These are phyloP conservation scores for Oreotragus oreotragus DNA, from an alignment of 2,113 vertebrate species.

Conservation along the genomic window DNA sequence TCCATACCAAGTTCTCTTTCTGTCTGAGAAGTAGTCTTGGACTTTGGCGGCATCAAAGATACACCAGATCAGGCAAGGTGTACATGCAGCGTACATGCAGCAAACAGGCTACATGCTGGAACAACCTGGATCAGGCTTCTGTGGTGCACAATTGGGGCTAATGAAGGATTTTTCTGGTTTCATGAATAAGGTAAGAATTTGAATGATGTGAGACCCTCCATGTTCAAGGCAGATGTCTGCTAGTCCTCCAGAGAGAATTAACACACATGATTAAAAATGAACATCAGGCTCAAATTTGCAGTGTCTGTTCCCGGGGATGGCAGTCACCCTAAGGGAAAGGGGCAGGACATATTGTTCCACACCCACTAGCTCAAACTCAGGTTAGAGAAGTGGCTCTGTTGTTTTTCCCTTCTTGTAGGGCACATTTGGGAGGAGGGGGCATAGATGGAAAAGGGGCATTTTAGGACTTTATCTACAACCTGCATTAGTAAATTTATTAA, in stretches of 20 bases:
- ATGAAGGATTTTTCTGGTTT: conserved; percentile 74
- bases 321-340: background rate
- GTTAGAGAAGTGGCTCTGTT: background rate
- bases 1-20: background rate
- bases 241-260: conserved; percentile 67
- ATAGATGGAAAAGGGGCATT: background rate
- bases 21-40: background rate
- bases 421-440: background rate
- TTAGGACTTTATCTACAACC: background rate
- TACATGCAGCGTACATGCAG: background rate
- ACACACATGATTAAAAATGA: conserved; percentile 79
- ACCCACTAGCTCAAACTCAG: background rate
- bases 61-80: background rate
- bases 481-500: background rate
- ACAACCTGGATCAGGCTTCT: conserved; percentile 59
- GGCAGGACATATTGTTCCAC: background rate
- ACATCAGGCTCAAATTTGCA: conserved; percentile 72
- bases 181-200: conserved; percentile 81
- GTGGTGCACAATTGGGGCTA: conserved; percentile 47
- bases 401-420: background rate
- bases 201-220: conserved; percentile 75
- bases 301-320: conserved; percentile 2
- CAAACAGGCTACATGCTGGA: background rate
- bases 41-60: background rate
- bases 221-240: conserved; percentile 64